Base-by-base conservation (phyloP, 2,797 vertebrate species). In the Mergus octosetaceus region DNA sequence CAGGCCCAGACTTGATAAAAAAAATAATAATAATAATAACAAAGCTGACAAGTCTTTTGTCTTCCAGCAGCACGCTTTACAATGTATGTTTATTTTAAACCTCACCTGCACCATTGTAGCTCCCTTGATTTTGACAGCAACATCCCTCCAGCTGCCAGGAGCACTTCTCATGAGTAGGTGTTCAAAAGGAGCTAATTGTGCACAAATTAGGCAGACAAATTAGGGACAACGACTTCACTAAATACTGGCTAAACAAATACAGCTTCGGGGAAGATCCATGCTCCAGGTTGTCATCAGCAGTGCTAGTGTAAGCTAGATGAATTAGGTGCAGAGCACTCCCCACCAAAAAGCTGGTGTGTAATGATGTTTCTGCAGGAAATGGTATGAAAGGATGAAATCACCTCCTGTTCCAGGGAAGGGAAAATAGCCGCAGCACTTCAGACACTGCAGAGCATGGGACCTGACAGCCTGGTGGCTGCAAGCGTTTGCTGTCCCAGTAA, bases 161-260 rank as follows among this genome's bases (percentile, higher is more conserved):
- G 83, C 49, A 39, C 61, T 93, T 90, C 9, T 5, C 78, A 80
- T 66, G 93, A 79, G 69, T 80, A 93, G 95, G 75, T 94, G 91
- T 92, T 94, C 91, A 93, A 80, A 96, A 91, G 85, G 34, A 95
- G 62, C 75, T 87, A 97, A 97, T 96, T 95, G 94, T 68, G 69
- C 49, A 87, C 53, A 93, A 13, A 94, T 91, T 89, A 94, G 86
- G 74, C 45, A 82, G 90, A 94, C 95, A 94, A 96, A 94, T 96
- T 94, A 94, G 90, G 92, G 77, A 74, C 77, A 43, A 82, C 11
- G 6, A 12, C 62, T 93, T 85, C 54, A 21, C 84, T 92, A 91
- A 94, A 74, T 80, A 62, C 36, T 58, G 81, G 75, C 69, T 95
- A 81, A 95, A 53, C 75, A 87, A 95, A 95, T 71, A 85, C 80